Base-by-base conservation (phyloP, 92 coral and sea anemone genomes). In the Isaurus tuberculatus region DNA sequence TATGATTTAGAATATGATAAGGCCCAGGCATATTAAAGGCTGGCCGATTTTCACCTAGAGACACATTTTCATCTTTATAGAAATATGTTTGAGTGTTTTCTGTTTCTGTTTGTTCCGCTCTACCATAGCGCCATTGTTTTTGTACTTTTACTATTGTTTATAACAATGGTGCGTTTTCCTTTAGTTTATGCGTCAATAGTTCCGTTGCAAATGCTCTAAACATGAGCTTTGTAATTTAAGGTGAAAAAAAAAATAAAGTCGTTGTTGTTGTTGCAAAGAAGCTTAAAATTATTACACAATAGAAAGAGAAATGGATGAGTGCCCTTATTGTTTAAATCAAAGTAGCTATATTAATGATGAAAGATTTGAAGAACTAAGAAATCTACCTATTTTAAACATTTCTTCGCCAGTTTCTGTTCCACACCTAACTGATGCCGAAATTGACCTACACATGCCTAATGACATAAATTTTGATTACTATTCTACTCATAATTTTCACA, bases 381-480 rank as follows among this genome's bases (percentile, higher is more conserved):
- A 70, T 44, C 55, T 70, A 15, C 86, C 86, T 27, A 69, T 4
- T 26, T 69, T 83, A 27, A 83, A 30, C 61, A 55, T 83, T 8
- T 22, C 22, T 19, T 83, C 80, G 4, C 87, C 87, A 33, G 51
- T 82, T 8, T 43, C 79, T 31, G 69, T 82, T 31, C 69, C 86
- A 8, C 87, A 83, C 66, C 42, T 83, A 7, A 70, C 70, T 1
- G 34, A 72, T 33, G 10, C 22, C 17, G 87, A 83, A 57, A 23
- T 83, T 19, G 80, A 83, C 31, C 63, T 70, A 1, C 57, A 83
- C 57, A 83, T 83, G 81, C 80, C 87, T n/a, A 14, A 49, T 4
- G 87, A 83, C 32, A 53, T 51, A 0, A 82, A 82, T 70, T 82
- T 82, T 23, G 34, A 49, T 23, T 82, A 82, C 22, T 82, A 82